Base-by-base conservation (phyloP, 2,797 vertebrate genomes). In the Chrysocyon brachyurus region DNA sequence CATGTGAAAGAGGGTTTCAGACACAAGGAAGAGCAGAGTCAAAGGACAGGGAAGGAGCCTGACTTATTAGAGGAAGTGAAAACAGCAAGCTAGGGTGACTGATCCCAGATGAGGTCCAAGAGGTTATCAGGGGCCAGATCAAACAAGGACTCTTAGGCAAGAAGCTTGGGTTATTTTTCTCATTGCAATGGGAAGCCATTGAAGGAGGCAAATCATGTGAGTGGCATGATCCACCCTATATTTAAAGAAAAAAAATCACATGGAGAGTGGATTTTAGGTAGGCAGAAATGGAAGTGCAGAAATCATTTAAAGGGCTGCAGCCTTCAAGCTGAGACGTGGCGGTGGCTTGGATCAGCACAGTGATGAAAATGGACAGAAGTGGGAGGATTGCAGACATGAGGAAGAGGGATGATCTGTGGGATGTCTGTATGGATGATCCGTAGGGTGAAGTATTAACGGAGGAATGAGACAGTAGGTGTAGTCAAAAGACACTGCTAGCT, bases 51-150 rank as follows among this genome's bases (percentile, higher is more conserved):
- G 97, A 98, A 98, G 97, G 85, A 97, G 90, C 5, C 75, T 79
- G 82, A 14, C 82, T 87, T 82, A 24, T 64, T 88, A 94, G 88
- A 92, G 97, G 98, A 98, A 98, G 96, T 95, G 98, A 98, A 98
- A 98, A 98, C 31, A 97, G 97, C 98, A 96, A 98, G 97, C 98
- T 97, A 97, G 86, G 95, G 68, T 86, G 87, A 96, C 81, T 92
- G 75, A 94, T 73, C 90, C 82, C 89, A 33, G 68, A 95, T 87
- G 97, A 97, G 63, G 68, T 24, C 91, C 24, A 19, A 72, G 93
- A 98, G 98, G 97, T 98, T 98, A 97, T 84, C 87, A 33, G 87
- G 94, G 97, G 96, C 78, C 98, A 96, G 96, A 97, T 97, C 97
- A 97, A 97, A 97, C 26, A 83, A 61, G n/a, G 56, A 63, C 93